Percentiles rank a stretch among this genome's conserved stretches.
Evolutionary conservation across 2,797 vertebrate species (phyloP).

Genomic region (Pseudochromis fuscus): DNA sequence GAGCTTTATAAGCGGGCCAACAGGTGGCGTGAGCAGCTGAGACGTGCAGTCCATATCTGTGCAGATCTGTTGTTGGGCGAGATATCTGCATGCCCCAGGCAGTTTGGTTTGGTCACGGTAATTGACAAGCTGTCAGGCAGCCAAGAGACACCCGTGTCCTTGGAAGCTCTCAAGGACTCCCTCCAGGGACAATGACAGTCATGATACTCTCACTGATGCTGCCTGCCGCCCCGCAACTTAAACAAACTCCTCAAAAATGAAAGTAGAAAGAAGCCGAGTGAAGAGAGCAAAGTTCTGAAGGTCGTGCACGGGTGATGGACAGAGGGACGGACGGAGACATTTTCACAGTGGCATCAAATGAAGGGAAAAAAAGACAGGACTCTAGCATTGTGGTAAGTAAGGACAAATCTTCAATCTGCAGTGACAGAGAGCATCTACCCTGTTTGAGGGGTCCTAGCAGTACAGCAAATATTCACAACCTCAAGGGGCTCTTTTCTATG

Average conservation of each 20-base stretch:
- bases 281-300: constrained; percentile 26
- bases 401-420: constrained; percentile 23
- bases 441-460: constrained; percentile 8
- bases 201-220: constrained; percentile 46
- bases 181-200: constrained; percentile 50
- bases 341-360: not conserved
- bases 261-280: constrained; percentile 14
- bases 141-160: constrained; percentile 75
- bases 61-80: constrained; percentile 45
- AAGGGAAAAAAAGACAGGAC: not conserved
- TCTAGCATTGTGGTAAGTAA: not conserved
- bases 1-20: constrained; percentile 22
- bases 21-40: constrained; percentile 41
- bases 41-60: constrained; percentile 48
- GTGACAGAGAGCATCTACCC: constrained; percentile 19
- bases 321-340: constrained; percentile 13
- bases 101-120: constrained; percentile 60
- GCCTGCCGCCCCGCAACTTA: constrained; percentile 29
- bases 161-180: constrained; percentile 74
- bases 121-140: constrained; percentile 79
- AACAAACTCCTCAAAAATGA: constrained; percentile 36
- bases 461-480: not conserved
- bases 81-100: constrained; percentile 55
- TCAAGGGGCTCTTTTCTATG: not conserved
- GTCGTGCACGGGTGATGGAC: not conserved